Percentiles rank a stretch among this genome's conserved stretches.
These are phyloP conservation scores for Peromyscus aztecus DNA, from an alignment of 2,797 vertebrate species.

Conservation along the genomic window DNA sequence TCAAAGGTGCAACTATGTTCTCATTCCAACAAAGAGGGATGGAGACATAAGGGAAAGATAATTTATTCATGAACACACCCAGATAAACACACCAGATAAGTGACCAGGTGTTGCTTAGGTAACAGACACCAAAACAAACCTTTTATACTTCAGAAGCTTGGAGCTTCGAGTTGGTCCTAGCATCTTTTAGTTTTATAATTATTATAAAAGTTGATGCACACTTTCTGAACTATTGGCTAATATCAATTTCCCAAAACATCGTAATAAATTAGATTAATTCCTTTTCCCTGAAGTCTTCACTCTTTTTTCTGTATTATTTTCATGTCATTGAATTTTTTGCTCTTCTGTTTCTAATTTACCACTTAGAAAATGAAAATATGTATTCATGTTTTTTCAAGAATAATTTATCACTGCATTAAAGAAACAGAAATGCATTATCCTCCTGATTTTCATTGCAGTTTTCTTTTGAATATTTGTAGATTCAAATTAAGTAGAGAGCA, in stretches of 20 bases:
- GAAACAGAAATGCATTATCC: constrained; percentile 77
- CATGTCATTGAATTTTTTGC: constrained; percentile 53
- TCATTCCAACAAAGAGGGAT: background rate
- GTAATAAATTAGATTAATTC: constrained; percentile 76
- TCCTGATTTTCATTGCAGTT: constrained; percentile 77
- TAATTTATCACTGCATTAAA: constrained; percentile 80
- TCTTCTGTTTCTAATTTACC: constrained; percentile 50
- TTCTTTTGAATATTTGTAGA: constrained; percentile 84
- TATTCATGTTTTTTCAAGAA: constrained; percentile 50
- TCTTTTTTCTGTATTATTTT: constrained; percentile 63
- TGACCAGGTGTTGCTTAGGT: background rate
- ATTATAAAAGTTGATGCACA: background rate
- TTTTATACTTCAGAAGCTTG: background rate
- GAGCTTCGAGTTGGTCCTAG: background rate
- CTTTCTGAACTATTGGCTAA: constrained; percentile 67
- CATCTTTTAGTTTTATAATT: background rate
- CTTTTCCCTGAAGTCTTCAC: constrained; percentile 69
- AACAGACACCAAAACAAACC: background rate
- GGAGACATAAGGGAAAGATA: constrained; percentile 11
- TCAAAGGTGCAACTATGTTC: constrained; percentile 47
- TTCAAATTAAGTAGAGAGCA: constrained; percentile 84
- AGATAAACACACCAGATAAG: background rate
- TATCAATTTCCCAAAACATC: constrained; percentile 60
- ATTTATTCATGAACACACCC: background rate
- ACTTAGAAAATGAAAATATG: constrained; percentile 72